Conservation (phyloP, 2,797 vertebrate genomes). For the Acanthurus lineatus region DNA sequence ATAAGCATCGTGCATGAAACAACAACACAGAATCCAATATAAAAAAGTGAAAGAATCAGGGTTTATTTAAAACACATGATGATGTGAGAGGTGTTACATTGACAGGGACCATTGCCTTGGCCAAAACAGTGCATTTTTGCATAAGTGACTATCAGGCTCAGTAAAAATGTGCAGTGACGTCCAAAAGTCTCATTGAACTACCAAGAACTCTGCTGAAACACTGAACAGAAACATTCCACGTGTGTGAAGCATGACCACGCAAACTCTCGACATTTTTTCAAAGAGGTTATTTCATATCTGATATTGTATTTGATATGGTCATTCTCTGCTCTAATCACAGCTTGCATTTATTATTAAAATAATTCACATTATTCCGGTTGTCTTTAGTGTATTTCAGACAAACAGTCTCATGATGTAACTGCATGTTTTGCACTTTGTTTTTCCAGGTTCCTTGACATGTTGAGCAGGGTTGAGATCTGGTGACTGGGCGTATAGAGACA, state of each 20-base stretch:
- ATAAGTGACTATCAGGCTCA: conserved; percentile 26
- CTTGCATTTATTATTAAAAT: conserved; percentile 6
- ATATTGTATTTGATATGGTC: conserved; percentile 7
- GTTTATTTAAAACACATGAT: conserved; percentile 76
- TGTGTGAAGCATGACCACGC: conserved; percentile 16
- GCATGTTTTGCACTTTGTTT: not conserved
- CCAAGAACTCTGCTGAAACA: conserved; percentile 17
- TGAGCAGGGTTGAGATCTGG: not conserved
- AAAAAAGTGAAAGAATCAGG: conserved; percentile 66
- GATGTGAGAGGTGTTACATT: conserved; percentile 25
- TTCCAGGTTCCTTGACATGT: conserved; percentile 3
- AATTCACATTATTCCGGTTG: conserved; percentile 45
- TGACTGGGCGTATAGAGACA: not conserved
- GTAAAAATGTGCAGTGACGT: conserved; percentile 35
- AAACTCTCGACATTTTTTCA: conserved; percentile 7
- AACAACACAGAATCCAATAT: conserved; percentile 31
- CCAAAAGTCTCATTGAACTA: conserved; percentile 17
- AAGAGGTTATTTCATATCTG: not conserved
- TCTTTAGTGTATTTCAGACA: conserved; percentile 6
- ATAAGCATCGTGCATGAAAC: not conserved
- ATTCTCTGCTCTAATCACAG: conserved; percentile 8
- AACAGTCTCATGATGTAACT: not conserved
- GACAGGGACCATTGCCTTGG: conserved; percentile 21
- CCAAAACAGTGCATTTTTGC: conserved; percentile 50
- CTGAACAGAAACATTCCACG: too few species aligned